These are phyloP conservation scores for Puma concolor DNA, from an alignment of 2,113 vertebrate species.

Conservation along the genomic window DNA sequence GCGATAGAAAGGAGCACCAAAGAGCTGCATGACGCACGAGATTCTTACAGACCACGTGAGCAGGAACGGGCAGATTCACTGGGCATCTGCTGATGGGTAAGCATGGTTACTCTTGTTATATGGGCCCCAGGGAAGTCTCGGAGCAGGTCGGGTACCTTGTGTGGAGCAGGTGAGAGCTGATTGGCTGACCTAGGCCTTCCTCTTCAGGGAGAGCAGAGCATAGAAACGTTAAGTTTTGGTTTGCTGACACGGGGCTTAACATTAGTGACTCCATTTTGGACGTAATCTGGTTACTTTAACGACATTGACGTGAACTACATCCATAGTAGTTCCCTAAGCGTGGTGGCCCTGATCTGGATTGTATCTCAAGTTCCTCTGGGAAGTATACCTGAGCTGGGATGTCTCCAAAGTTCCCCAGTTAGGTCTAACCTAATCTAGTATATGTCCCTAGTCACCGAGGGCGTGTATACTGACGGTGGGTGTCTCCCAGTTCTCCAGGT, in stretches of 20 bases:
- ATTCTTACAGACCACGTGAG: neutral
- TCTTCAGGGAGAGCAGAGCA: neutral
- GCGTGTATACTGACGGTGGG: neutral
- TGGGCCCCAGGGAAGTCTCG: neutral
- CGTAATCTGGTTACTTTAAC: neutral
- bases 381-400: neutral
- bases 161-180: neutral
- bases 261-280: neutral
- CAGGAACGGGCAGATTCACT: neutral
- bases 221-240: neutral
- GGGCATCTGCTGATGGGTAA: neutral
- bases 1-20: neutral
- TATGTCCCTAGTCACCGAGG: neutral
- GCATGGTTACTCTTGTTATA: neutral
- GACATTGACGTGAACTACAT: fast-evolving
- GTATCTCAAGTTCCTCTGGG: neutral
- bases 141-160: too few species aligned
- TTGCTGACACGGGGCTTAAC: neutral
- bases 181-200: neutral
- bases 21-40: fast-evolving
- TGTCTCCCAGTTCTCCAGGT: neutral
- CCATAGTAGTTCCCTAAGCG: neutral
- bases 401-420: neutral
- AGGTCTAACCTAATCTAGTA: neutral
- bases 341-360: neutral